These are phyloP conservation scores for Scomber colias DNA, from an alignment of 2,113 vertebrate species.

Conservation along the genomic window DNA sequence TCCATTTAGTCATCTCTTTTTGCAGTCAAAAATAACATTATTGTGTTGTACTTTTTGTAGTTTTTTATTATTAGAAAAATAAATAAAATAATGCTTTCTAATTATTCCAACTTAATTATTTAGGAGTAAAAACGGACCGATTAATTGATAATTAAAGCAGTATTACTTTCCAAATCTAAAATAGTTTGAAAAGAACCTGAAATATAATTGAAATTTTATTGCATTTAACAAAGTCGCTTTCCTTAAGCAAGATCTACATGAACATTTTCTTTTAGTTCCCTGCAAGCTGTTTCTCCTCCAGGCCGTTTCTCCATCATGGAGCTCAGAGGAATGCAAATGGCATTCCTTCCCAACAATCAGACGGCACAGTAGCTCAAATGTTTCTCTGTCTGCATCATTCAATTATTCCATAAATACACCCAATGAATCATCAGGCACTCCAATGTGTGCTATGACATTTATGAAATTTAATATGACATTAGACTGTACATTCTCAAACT, in stretches of 20 bases:
- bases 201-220: constrained; percentile 5
- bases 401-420: constrained; percentile 8
- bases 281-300: constrained; percentile 33
- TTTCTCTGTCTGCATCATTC: constrained; percentile 10
- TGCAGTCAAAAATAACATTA: too few relatives aligned
- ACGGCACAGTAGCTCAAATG: constrained; percentile 1
- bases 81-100: too few relatives aligned
- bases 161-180: background rate
- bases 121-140: too few relatives aligned
- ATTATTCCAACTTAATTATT: too few relatives aligned
- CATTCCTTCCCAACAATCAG: constrained; percentile 25
- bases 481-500: too few relatives aligned
- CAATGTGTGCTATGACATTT: constrained; percentile 17
- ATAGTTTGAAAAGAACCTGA: background rate
- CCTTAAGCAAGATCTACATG: too few relatives aligned
- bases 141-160: too few relatives aligned
- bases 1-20: too few relatives aligned
- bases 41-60: too few relatives aligned
- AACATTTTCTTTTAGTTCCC: constrained; percentile 28
- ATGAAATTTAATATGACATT: background rate
- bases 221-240: constrained; percentile 6
- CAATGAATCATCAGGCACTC: background rate
- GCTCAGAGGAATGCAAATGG: constrained; percentile 49
- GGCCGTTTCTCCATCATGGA: constrained; percentile 23
- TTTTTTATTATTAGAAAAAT: too few relatives aligned